These are phyloP conservation scores for Cryptus viduatorius DNA, from an alignment of 2,888 invertebrate species.

Conservation along the genomic window DNA sequence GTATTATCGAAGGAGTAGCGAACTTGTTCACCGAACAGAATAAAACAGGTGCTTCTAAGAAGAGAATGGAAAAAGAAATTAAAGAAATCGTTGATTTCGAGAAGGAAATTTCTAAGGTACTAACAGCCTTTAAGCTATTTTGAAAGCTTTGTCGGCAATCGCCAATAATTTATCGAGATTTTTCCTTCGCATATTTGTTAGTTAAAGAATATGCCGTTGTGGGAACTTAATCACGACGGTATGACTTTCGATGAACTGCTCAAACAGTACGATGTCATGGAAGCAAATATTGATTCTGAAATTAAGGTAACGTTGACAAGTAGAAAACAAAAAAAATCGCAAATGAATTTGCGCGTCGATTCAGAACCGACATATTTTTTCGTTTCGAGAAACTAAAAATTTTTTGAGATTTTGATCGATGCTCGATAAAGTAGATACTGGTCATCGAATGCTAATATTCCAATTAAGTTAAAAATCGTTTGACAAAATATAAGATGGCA, in stretches of 20 bases:
- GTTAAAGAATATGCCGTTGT: neutral
- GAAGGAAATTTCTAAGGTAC: conserved; percentile 54
- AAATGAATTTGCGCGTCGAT: too few species aligned
- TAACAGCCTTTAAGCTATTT: neutral
- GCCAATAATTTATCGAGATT: neutral
- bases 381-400: too few species aligned
- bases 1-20: conserved; percentile 66
- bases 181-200: neutral
- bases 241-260: conserved; percentile 30
- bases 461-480: neutral
- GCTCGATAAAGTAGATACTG: too few species aligned
- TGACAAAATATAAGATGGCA: too few species aligned
- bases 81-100: conserved; percentile 72
- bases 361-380: too few species aligned
- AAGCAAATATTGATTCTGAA: conserved; percentile 20
- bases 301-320: conserved; percentile 22
- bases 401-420: too few species aligned
- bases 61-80: conserved; percentile 68
- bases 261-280: conserved; percentile 43
- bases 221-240: neutral
- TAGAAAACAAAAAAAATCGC: neutral
- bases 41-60: conserved; percentile 59
- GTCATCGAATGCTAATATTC: too few species aligned
- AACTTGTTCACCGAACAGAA: conserved; percentile 65
- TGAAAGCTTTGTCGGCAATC: neutral